Conservation (phyloP, 2,888 invertebrate species). For the Belgica antarctica region DNA sequence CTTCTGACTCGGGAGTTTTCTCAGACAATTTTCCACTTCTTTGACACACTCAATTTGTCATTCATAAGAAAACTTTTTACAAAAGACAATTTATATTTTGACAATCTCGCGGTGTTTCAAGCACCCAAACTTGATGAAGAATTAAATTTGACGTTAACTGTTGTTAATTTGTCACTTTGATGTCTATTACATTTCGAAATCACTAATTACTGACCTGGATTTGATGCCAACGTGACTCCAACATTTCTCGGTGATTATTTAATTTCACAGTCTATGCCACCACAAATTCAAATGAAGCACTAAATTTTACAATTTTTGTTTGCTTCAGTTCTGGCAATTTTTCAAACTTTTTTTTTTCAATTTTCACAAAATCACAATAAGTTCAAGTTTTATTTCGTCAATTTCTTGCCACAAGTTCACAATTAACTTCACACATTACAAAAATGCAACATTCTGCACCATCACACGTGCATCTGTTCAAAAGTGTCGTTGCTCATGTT, state of each 20-base stretch:
- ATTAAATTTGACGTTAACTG: background rate
- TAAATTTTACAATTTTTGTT: background rate
- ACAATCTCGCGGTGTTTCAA: no score
- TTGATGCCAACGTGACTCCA: conserved; percentile 39
- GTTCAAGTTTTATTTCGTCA: conserved; percentile 4
- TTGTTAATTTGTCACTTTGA: conserved; percentile 19
- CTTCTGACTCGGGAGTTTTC: no score
- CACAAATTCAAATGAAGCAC: no score
- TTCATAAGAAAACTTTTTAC: conserved; percentile 18
- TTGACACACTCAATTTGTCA: conserved; percentile 18
- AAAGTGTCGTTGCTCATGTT: background rate
- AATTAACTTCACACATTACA: background rate
- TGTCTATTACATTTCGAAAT: conserved; percentile 8
- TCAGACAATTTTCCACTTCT: background rate
- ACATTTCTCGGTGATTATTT: conserved; percentile 16
- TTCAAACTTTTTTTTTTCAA: background rate
- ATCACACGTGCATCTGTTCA: background rate
- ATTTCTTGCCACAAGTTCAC: conserved; percentile 3
- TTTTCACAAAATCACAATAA: no score
- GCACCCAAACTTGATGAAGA: background rate
- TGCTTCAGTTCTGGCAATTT: background rate
- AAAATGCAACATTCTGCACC: background rate
- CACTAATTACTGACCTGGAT: conserved; percentile 30
- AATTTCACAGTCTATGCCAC: no score
- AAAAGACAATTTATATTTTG: no score